Base-by-base conservation (phyloP, 2,113 vertebrate genomes). In the Xyliphius kryptos region DNA sequence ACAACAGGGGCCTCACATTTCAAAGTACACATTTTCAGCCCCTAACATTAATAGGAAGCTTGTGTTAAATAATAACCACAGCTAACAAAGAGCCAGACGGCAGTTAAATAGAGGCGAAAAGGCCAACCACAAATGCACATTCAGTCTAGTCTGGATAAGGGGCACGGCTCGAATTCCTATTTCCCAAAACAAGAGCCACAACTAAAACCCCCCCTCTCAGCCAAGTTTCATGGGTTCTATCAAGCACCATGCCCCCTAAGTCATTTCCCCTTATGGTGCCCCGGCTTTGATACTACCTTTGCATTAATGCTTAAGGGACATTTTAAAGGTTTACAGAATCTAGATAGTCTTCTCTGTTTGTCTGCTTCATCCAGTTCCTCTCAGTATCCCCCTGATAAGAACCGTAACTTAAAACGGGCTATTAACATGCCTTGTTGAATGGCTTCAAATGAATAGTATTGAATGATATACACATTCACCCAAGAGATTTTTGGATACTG, bases 371-470 rank as follows among this genome's bases (percentile, higher is more conserved):
- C 7, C 26, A 32, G 26, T 32, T 32, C 43, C 43, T n/a, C 51
- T 69, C 16, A 20, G 40, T 19, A 61, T 54, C 61, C 21, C 51
- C 51, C 21, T 72, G 73, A 79, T 77, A 67, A 66, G 69, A 41
- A 38, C 48, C 12, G 67, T 74, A 76, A 77, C 66, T 74, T 58
- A 74, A 72, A 76, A 54, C 71, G 55, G 6, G 12, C 64, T 48
- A 70, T 75, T 75, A 69, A 73, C 63, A 46, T 74, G 69, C 71
- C 70, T 55, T 17, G 52, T 53, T 49, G 44, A 74, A 49, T 70
- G 62, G 48, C 21, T 67, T 36, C 12, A 52, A 65, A 67, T 40
- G 56, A 64, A 70, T 63, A 50, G 52, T 68, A 61, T 46, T 52
- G 65, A 60, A 58, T 62, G 54, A 58, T 66, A 40, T 58, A 22